Base-by-base conservation (phyloP, 1,140 invertebrate genomes). In the Nasonia longicornis region DNA sequence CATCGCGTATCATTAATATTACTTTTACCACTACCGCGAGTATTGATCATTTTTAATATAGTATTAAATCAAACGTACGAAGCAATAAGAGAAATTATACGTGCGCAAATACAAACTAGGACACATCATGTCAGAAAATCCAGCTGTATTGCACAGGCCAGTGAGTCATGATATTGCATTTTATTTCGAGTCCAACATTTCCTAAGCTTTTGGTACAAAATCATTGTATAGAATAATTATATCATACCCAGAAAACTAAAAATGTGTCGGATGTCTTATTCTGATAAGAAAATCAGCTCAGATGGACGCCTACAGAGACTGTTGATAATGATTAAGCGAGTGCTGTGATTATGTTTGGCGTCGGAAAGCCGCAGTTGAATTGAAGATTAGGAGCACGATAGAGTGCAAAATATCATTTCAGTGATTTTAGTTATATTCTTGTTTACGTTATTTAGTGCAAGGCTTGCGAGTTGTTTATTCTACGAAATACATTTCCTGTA, bases 301-400 rank as follows among this genome's bases (percentile, higher is more conserved):
- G 52, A 58, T n/a, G 52, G n/a, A 4, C 6, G 52, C n/a, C 52
- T 58, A 58, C n/a, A 58, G 2, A 58, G 52, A 42, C n/a, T 45
- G 14, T 1, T n/a, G 64, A 80, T 80, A 80, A 69, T 75, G 20
- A 45, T 74, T 48, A 31, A 35, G 29, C 14, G 22, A 63, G 42
- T 26, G 70, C 12, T 42, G 16, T 74, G 26, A 80, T 74, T 74
- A 74, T 35, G 26, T 67, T 74, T 31, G 63, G 10, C 16, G 22
- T 80, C 31, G 10, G 31, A 35, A 58, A 48, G 26, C 64, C 29
- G 38, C 72, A 80, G 79, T 80, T 75, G 38, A 69, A 73, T 38
- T 75, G 38, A 69, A 75, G 63, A 48, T 80, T 69, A 75, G 72
- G 20, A 75, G 12, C 42, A 26, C 29, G 73, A 69, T 75, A 69